Conservation (phyloP, 2,888 invertebrate species). For the Aelia acuminata region DNA sequence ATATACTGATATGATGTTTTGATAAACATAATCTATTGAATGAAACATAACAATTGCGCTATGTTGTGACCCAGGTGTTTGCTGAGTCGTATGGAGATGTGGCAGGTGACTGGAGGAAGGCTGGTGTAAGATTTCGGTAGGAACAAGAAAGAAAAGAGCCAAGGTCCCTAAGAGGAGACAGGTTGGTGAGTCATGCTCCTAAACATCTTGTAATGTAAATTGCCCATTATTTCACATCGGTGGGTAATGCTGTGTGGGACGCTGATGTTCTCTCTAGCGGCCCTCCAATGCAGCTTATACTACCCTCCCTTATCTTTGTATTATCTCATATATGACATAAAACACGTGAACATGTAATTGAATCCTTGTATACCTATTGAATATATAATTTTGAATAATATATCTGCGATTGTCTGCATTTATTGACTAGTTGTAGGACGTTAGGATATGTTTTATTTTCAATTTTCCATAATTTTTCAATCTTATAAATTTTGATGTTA, state of each 20-base stretch:
- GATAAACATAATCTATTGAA: not conserved
- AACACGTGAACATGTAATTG: not conserved
- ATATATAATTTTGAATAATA: slow-evolving; percentile 5
- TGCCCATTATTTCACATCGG: slow-evolving; percentile 47
- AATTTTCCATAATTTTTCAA: not conserved
- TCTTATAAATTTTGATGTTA: not conserved
- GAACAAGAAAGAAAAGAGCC: slow-evolving; percentile 44
- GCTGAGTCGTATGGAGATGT: not conserved
- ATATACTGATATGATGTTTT: too few species aligned
- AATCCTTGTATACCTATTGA: not conserved
- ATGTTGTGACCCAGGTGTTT: not conserved
- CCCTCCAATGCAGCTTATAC: slow-evolving; percentile 12
- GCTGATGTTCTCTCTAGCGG: not conserved
- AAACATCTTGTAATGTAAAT: slow-evolving; percentile 47
- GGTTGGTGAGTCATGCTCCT: slow-evolving; percentile 31
- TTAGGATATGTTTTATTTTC: not conserved
- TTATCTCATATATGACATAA: slow-evolving; percentile 1
- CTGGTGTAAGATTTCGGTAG: slow-evolving; percentile 47
- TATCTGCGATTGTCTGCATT: not conserved
- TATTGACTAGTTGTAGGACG: not conserved
- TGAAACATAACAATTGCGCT: not conserved
- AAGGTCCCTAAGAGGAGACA: slow-evolving; percentile 1
- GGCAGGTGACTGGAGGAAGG: not conserved
- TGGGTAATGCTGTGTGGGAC: slow-evolving; percentile 42
- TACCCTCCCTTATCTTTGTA: not conserved